Base-by-base conservation (phyloP, 2,797 vertebrate species). In the Danio jaintianensis region DNA sequence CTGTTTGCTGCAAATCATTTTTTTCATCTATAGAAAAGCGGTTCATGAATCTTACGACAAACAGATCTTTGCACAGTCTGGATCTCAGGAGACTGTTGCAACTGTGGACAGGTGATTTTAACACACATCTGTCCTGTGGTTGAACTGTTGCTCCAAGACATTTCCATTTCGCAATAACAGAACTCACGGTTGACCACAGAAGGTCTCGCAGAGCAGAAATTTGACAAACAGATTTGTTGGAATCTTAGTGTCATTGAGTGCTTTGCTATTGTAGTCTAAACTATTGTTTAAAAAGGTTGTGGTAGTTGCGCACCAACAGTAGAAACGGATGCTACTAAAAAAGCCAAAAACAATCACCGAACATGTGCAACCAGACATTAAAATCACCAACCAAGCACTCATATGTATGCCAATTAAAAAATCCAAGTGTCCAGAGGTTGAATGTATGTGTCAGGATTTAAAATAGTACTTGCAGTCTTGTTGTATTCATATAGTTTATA, bases 91-190 rank as follows among this genome's bases (percentile, higher is more conserved):
- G 18, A 45, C 20, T 45, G 18, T 16, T 68, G 22, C 4, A 43
- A 29, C 29, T 29, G 29, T 29, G 52, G 69, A 38, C 69, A 56
- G 6, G n/a, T 52, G 6, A 71, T 20, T 38, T 12, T 29, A 61
- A 45, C 29, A 40, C 38, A 22, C 12, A 15, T 3, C 7, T 12
- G 1, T 6, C 42, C 18, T 64, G 59, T 75, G 47, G 59, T 62
- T 52, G 40, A 36, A 50, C 52, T 56, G 52, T 56, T 78, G 16
- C 42, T 78, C 4, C 29, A 38, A 48, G 53, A 58, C 29, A 56
- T 68, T 78, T 59, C 16, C 22, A 68, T 58, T 40, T 59, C 43
- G 20, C 53, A 67, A 56, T 38, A 56, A 68, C 38, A 78, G 20
- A 67, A 13, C 38, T 45, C 55, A 53, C 2, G 53, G 63, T 15